These are phyloP conservation scores for Apis laboriosa DNA, from an alignment of 1,140 invertebrate species.

Conservation along the genomic window DNA sequence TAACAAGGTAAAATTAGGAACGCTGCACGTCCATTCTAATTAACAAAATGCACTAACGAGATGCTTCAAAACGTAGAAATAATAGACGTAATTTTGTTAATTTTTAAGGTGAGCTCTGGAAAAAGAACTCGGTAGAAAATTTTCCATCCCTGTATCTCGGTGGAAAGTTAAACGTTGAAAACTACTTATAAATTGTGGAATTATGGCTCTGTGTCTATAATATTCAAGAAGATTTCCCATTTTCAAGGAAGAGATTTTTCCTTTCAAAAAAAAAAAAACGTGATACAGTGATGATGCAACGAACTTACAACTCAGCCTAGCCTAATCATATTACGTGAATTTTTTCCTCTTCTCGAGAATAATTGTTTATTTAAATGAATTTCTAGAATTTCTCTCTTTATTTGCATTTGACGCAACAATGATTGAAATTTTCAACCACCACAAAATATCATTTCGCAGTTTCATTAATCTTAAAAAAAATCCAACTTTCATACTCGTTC, in stretches of 20 bases:
- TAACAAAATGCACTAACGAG: not conserved
- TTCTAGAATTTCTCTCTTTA: too few species aligned
- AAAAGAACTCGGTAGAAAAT: not conserved
- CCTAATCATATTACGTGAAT: not conserved
- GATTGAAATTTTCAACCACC: too few species aligned
- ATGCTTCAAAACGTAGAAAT: not conserved
- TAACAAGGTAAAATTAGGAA: not conserved
- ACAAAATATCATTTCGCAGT: too few species aligned
- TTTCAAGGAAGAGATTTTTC: not conserved
- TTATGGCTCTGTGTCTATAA: not conserved
- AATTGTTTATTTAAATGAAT: too few species aligned
- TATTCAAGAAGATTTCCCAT: too few species aligned
- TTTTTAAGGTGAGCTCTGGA: not conserved
- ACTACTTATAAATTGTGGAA: conserved; percentile 19
- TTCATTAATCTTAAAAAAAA: too few species aligned
- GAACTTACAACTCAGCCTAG: too few species aligned
- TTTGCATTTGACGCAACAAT: too few species aligned
- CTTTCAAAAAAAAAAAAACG: too few species aligned
- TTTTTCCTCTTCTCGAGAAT: not conserved
- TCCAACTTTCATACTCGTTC: too few species aligned
- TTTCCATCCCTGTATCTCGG: not conserved
- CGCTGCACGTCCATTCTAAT: not conserved
- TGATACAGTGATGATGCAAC: not conserved
- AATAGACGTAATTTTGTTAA: not conserved
- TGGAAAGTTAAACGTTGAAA: conserved; percentile 3